These are phyloP conservation scores for Meghimatium bilineatum DNA, from an alignment of 2,888 invertebrate species.

Conservation along the genomic window DNA sequence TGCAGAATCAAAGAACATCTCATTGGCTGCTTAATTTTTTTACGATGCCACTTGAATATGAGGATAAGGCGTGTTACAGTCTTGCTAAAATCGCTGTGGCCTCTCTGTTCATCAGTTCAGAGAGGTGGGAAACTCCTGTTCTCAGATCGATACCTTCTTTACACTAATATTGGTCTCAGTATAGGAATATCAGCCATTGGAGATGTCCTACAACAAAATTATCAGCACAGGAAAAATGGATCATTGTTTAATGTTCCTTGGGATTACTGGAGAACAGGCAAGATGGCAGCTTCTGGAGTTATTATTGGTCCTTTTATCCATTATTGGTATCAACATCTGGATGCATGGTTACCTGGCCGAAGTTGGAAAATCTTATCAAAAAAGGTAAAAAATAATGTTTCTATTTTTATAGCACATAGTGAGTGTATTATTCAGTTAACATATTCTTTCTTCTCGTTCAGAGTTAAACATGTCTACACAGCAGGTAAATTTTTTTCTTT, in stretches of 20 bases:
- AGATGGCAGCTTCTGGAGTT: conserved; percentile 88
- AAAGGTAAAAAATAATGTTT: conserved; percentile 83
- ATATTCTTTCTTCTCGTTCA: too few relatives aligned
- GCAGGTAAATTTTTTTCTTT: too few relatives aligned
- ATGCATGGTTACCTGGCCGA: conserved; percentile 84
- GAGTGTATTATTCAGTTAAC: too few relatives aligned
- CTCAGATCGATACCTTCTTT: conserved; percentile 64
- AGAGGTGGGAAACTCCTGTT: conserved; percentile 52
- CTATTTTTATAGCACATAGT: too few relatives aligned
- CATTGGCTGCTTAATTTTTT: background rate
- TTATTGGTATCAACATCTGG: conserved; percentile 89
- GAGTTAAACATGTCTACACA: too few relatives aligned
- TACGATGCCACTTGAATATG: background rate
- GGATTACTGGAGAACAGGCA: conserved; percentile 81
- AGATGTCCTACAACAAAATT: conserved; percentile 88
- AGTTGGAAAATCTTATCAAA: conserved; percentile 80
- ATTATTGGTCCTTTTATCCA: conserved; percentile 89
- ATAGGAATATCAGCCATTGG: conserved; percentile 86
- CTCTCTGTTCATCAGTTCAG: background rate
- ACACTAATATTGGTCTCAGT: conserved; percentile 88
- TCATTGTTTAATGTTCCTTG: conserved; percentile 53
- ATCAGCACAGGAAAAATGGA: conserved; percentile 80
- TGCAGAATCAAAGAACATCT: too few relatives aligned
- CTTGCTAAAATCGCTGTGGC: background rate
- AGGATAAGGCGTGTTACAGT: background rate